These are phyloP conservation scores for Cataglyphis cursor DNA, from an alignment of 2,888 invertebrate species.

Conservation along the genomic window DNA sequence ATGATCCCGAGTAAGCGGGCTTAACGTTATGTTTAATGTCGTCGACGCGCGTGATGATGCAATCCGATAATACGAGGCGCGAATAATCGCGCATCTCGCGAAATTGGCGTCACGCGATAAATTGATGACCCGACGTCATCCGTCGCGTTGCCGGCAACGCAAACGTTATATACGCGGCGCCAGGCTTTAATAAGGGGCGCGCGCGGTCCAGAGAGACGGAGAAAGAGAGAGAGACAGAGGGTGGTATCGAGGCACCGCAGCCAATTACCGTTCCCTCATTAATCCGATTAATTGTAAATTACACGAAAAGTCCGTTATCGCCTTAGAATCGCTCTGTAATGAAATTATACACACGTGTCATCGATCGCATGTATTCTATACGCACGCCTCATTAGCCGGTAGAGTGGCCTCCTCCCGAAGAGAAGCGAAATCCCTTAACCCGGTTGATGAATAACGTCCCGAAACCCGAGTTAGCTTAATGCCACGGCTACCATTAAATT, in stretches of 20 bases:
- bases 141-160: conserved; percentile 40
- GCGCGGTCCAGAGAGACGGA: conserved; percentile 52
- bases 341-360: conserved; percentile 55
- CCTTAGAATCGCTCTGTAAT: conserved; percentile 75
- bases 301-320: conserved; percentile 84
- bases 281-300: conserved; percentile 82
- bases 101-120: conserved; percentile 70
- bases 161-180: conserved; percentile 13
- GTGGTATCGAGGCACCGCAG: conserved; percentile 64
- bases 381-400: conserved; percentile 30
- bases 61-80: conserved; percentile 44
- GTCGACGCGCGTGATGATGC: conserved; percentile 15
- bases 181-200: conserved; percentile 66
- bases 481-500: not conserved
- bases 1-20: conserved; percentile 39
- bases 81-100: conserved; percentile 48
- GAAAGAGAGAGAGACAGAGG: conserved; percentile 29
- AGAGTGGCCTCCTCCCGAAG: conserved; percentile 6
- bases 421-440: conserved; percentile 19
- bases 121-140: conserved; percentile 67
- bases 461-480: conserved; percentile 30
- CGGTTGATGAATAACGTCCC: conserved; percentile 1
- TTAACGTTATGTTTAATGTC: conserved; percentile 50
- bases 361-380: conserved; percentile 31
- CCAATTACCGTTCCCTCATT: conserved; percentile 78